phyloP scores from a whole-genome alignment of 2,888 invertebrate genomes.

The Acleris laterana region DNA sequence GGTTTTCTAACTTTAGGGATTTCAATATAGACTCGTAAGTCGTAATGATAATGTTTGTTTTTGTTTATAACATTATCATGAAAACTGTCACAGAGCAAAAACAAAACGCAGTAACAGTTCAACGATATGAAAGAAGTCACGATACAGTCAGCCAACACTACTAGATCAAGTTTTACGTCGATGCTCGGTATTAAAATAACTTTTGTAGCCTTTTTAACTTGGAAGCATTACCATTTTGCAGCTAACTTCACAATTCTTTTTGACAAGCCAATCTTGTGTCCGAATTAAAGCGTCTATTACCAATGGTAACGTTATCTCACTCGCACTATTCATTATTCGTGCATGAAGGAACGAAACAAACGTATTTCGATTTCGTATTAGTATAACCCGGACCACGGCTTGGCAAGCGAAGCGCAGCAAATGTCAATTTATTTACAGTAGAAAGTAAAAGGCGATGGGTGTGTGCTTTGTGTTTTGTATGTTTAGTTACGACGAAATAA shows the following conservation, averaged over 20 bases:
- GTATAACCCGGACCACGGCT: constrained; percentile 12
- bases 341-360: background rate
- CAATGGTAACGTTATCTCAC: background rate
- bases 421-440: constrained; percentile 68
- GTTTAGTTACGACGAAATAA: constrained; percentile 48
- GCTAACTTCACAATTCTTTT: constrained; percentile 21
- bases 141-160: no score
- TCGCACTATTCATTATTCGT: background rate
- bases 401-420: constrained; percentile 29
- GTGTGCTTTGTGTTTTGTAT: constrained; percentile 69
- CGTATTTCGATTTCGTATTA: no score
- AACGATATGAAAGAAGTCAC: constrained; percentile 3
- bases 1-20: no score
- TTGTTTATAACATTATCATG: background rate
- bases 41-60: no score
- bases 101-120: constrained; percentile 18
- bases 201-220: background rate
- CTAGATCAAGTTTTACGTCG: no score
- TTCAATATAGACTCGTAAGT: background rate
- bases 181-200: background rate
- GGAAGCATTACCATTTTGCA: background rate
- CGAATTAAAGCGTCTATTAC: background rate
- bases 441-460: constrained; percentile 75
- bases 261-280: constrained; percentile 11
- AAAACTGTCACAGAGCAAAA: background rate